Evolutionary conservation across 2,113 vertebrate genomes (phyloP).

Genomic region (Cercopithecus mona): DNA sequence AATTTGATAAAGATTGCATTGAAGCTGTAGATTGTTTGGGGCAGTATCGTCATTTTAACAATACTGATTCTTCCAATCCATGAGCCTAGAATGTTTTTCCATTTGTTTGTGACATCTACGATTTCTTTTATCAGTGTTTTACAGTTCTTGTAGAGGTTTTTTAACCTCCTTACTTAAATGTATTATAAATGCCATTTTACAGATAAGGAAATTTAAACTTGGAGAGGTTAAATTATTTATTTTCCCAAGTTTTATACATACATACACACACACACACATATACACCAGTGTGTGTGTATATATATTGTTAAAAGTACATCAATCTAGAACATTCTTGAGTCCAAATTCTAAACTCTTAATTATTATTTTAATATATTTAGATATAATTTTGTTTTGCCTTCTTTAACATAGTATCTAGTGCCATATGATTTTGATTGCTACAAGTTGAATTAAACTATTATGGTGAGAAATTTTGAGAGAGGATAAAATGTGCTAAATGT

Average conservation of each 20-base stretch:
- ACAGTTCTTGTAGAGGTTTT: too few relatives aligned
- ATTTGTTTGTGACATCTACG: too few relatives aligned
- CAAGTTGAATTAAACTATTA: not conserved
- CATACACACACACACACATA: too few relatives aligned
- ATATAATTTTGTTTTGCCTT: not conserved
- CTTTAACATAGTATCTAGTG: not conserved
- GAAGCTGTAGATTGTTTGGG: too few relatives aligned
- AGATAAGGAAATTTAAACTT: not conserved
- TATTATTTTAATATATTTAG: not conserved
- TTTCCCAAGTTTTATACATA: not conserved
- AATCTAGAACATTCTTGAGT: not conserved
- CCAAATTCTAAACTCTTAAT: not conserved
- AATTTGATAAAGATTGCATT: too few relatives aligned
- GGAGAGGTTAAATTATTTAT: not conserved
- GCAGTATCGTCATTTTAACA: too few relatives aligned
- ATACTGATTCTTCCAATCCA: too few relatives aligned
- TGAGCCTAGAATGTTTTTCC: too few relatives aligned
- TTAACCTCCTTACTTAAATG: too few relatives aligned
- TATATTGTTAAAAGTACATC: not conserved
- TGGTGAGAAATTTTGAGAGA: not conserved
- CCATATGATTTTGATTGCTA: not conserved
- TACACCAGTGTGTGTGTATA: too few relatives aligned
- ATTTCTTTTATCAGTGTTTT: too few relatives aligned
- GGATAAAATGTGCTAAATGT: not conserved
- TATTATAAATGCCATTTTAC: not conserved